Evolutionary conservation across 1,140 invertebrate species (phyloP), one percentile per base, ranked within the genome.

Genomic region (Mercenaria mercenaria): DNA sequence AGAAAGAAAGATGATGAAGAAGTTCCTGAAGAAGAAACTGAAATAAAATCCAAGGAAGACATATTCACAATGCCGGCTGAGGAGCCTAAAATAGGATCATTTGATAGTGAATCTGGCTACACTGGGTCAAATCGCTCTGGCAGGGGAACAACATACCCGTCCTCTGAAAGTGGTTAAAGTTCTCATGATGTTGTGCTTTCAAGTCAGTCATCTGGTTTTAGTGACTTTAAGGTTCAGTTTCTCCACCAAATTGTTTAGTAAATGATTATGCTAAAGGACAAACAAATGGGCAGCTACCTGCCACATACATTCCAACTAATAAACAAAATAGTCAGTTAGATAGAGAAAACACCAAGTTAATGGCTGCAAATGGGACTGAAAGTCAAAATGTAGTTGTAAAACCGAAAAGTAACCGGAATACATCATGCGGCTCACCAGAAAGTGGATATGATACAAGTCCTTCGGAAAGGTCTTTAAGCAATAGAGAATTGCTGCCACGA

Each of bases 371-470:
- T 34, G 69, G 41, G 50, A 77, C 8, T 32, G 43, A 34, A 2
- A 77, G 50, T 2, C 11, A 29, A 26, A 77, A 26, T 50, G 10
- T 77, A 41, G 32, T 11, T 13, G 10, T 47, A 0, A 77, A 47
- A 26, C 26, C 34, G 29, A 3, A 6, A 6, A 23, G 8, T 29
- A 29, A 43, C 0, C 47, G 47, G 11, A 26, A 11, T 32, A 29
- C 74, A 13, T 29, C 26, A 41, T 32, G 41, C 26, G 32, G 41
- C n/a, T 43, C 74, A n/a, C 74, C 74, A n/a, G 74, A 77, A 26
- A 77, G 74, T 77, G 74, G 74, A 0, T 77, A 77, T 26, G 39
- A 26, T 1, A 77, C 74, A 32, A 77, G 41, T 20, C 26, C 74
- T 50, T n/a, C 43, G 2, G 74, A 77, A 26, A 50, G 43, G 15